These are phyloP conservation scores for Apotomis betuletana DNA, from an alignment of 2,888 invertebrate genomes.

Conservation along the genomic window DNA sequence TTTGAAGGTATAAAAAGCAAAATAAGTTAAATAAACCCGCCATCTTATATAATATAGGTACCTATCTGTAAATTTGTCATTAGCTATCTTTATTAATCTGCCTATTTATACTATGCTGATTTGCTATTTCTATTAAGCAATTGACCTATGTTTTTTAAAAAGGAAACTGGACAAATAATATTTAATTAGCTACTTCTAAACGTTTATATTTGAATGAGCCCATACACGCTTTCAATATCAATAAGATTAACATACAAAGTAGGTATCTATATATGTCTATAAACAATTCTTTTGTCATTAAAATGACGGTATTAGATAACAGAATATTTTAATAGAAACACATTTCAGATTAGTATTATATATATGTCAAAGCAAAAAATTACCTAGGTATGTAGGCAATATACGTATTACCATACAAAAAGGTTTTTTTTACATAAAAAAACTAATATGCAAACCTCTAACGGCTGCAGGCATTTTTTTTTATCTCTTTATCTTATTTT, in stretches of 20 bases:
- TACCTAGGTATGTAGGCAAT: no score
- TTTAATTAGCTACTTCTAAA: not conserved
- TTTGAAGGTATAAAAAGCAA: no score
- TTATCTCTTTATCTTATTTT: no score
- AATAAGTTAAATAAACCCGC: no score
- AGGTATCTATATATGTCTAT: not conserved
- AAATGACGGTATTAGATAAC: not conserved
- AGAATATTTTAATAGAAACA: not conserved
- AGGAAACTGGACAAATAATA: not conserved
- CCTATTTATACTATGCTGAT: not conserved
- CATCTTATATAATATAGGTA: not conserved
- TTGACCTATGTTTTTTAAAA: slow-evolving; percentile 1
- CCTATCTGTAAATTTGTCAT: not conserved
- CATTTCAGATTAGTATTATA: no score
- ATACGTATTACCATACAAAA: no score
- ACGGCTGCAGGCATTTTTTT: no score
- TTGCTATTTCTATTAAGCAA: not conserved
- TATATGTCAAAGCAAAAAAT: no score
- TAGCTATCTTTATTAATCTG: not conserved
- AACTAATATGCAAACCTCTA: no score
- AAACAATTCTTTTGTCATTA: slow-evolving; percentile 16
- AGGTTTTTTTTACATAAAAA: no score
- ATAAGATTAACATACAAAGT: slow-evolving; percentile 24
- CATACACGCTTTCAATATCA: slow-evolving; percentile 7
- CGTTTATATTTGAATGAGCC: not conserved